A percentile compares a stretch with the other conserved stretches of the same genome.
phyloP scores from a whole-genome alignment of 2,888 invertebrate genomes.

The Coenonympha glycerion region DNA sequence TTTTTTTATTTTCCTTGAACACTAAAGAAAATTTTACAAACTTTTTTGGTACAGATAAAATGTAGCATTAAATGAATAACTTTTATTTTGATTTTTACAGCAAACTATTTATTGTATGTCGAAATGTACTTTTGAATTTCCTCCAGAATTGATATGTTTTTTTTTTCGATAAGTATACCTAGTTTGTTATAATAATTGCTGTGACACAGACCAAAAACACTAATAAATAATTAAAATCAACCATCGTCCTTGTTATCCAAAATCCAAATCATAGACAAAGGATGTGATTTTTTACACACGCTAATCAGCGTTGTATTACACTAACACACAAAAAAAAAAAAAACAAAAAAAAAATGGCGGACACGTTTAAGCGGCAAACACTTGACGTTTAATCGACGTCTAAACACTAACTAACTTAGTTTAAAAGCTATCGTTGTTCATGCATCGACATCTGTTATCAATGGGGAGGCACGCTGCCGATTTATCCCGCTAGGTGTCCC shows the following conservation, averaged over 20 bases:
- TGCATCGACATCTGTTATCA: conserved; percentile 13
- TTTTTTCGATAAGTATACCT: too few relatives aligned
- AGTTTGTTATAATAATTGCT: neutral
- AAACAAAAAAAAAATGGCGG: neutral
- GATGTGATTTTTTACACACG: neutral
- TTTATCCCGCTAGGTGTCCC: too few relatives aligned
- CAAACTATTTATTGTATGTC: too few relatives aligned
- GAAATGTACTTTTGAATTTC: too few relatives aligned
- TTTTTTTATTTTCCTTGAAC: too few relatives aligned
- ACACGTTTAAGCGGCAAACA: conserved; percentile 14
- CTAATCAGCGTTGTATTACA: neutral
- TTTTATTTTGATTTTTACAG: too few relatives aligned
- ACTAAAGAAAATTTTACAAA: too few relatives aligned
- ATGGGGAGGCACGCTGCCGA: too few relatives aligned
- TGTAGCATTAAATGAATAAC: too few relatives aligned
- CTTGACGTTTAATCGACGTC: conserved; percentile 15
- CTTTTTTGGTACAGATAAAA: too few relatives aligned
- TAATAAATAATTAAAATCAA: too few relatives aligned
- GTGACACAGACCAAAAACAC: neutral
- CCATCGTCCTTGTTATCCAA: neutral
- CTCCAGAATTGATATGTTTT: too few relatives aligned
- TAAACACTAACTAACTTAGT: conserved; percentile 21
- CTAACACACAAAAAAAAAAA: neutral
- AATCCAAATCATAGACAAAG: neutral
- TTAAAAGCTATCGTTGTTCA: conserved; percentile 7